Evolutionary conservation across 1,140 invertebrate genomes (phyloP).

Genomic region (Calycopis cecrops): DNA sequence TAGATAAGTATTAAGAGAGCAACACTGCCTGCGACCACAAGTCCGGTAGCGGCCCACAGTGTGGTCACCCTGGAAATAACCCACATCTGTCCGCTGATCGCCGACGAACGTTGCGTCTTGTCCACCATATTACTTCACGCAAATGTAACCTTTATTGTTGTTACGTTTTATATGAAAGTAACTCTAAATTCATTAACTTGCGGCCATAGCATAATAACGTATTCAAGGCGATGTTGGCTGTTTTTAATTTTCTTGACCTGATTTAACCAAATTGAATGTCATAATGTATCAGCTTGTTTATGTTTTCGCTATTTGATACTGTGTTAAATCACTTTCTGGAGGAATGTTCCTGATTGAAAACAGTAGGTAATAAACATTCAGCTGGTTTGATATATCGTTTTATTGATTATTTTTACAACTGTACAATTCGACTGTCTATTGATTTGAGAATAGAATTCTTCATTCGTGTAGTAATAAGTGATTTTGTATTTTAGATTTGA

Average conservation of each 20-base stretch:
- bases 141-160: conserved; percentile 34
- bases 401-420: too few relatives aligned
- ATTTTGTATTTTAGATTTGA: too few relatives aligned
- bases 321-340: not conserved
- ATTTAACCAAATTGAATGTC: conserved; percentile 25
- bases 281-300: not conserved
- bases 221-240: conserved; percentile 32
- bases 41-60: not conserved
- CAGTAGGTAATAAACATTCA: too few relatives aligned
- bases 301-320: conserved; percentile 12
- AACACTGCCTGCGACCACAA: too few relatives aligned
- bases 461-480: too few relatives aligned
- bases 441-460: too few relatives aligned
- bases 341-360: too few relatives aligned
- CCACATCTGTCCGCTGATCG: conserved; percentile 42
- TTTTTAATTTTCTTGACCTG: conserved; percentile 54
- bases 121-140: conserved; percentile 23
- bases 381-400: too few relatives aligned
- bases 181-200: conserved; percentile 16
- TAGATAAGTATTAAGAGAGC: too few relatives aligned
- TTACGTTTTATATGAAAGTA: conserved; percentile 14
- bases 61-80: conserved; percentile 18
- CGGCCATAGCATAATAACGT: conserved; percentile 34
- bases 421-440: too few relatives aligned
- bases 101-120: conserved; percentile 33